Conservation (phyloP, 1,140 invertebrate species). For the Heliconius himera region DNA sequence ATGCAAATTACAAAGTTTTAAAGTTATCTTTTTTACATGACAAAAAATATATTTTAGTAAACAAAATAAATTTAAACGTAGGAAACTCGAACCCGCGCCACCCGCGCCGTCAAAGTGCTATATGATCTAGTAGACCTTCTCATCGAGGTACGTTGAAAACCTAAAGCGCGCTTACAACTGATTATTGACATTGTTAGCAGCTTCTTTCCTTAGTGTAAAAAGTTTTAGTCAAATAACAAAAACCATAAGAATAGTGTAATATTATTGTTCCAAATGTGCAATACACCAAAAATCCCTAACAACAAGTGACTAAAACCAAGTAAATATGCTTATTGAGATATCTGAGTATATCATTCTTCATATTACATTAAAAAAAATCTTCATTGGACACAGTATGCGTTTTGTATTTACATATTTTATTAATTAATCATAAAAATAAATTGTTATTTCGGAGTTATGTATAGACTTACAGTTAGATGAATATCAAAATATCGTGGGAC, state of each 20-base stretch:
- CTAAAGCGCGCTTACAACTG: no score
- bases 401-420: slow-evolving; percentile 5
- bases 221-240: no score
- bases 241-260: background rate
- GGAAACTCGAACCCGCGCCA: no score
- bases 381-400: slow-evolving; percentile 6
- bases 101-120: no score
- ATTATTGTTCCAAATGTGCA: background rate
- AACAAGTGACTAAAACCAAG: slow-evolving; percentile 5
- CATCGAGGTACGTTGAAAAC: no score
- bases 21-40: background rate
- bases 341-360: slow-evolving; percentile 12
- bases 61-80: no score
- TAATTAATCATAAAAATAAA: slow-evolving; percentile 13
- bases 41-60: background rate
- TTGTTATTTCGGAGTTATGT: slow-evolving; percentile 1
- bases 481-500: slow-evolving; percentile 2
- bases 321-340: background rate
- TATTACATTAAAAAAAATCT: background rate
- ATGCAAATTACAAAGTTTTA: no score
- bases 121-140: no score
- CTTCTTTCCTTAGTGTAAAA: no score
- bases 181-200: no score
- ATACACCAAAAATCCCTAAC: background rate
- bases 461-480: slow-evolving; percentile 1